Conservation (phyloP, 2,888 invertebrate genomes). For the Herminia tarsipennalis region DNA sequence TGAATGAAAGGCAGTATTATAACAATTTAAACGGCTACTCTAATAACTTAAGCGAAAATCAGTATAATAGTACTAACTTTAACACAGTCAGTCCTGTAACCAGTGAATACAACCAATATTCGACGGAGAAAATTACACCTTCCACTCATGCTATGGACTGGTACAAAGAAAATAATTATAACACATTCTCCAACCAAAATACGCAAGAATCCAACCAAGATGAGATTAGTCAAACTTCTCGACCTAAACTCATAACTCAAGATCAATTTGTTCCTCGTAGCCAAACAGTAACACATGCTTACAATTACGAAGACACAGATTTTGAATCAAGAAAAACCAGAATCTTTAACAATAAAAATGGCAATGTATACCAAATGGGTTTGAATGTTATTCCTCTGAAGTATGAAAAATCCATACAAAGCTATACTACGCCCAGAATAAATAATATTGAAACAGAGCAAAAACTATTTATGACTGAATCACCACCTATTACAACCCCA, state of each 20-base stretch:
- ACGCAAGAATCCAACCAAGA: conserved; percentile 7
- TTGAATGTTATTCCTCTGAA: conserved; percentile 38
- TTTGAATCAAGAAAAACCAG: conserved; percentile 55
- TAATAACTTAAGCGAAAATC: conserved; percentile 20
- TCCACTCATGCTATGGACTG: conserved; percentile 11
- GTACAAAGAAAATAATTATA: conserved; percentile 14
- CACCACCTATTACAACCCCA: conserved; percentile 40
- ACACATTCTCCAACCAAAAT: conserved; percentile 3
- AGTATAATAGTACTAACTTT: conserved; percentile 14
- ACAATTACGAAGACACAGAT: conserved; percentile 60
- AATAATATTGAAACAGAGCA: conserved; percentile 39
- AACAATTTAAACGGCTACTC: conserved; percentile 23
- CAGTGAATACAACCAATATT: conserved; percentile 19
- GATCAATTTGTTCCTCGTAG: conserved; percentile 59
- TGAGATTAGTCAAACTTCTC: conserved; percentile 26
- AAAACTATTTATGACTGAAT: conserved; percentile 38
- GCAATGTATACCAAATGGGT: conserved; percentile 16
- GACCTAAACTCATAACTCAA: conserved; percentile 59
- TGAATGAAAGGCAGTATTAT: conserved; percentile 13
- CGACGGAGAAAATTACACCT: conserved; percentile 19
- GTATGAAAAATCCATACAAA: conserved; percentile 24
- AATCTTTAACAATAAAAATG: conserved; percentile 31
- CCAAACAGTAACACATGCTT: conserved; percentile 63
- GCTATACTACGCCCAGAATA: conserved; percentile 30
- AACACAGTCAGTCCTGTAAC: conserved; percentile 16